Percentiles rank a stretch among this genome's conserved stretches.
phyloP scores from a whole-genome alignment of 2,888 invertebrate genomes.

The Torymus auratus region DNA sequence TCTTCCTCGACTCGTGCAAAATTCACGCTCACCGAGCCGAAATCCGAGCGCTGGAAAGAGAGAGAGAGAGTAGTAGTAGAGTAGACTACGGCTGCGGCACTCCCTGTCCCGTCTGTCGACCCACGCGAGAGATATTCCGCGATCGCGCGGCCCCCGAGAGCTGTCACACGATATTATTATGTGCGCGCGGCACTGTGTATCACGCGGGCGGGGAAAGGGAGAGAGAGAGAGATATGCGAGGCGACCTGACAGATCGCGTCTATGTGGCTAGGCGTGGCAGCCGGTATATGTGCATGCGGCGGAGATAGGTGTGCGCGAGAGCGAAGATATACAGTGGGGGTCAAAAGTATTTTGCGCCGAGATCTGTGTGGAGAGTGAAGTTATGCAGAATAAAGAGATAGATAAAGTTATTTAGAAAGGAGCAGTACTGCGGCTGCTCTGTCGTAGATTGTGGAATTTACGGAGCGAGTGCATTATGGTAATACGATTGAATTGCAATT shows the following conservation, averaged over 20 bases:
- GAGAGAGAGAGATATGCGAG: conserved; percentile 52
- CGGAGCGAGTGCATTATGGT: no score
- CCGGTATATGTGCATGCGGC: background rate
- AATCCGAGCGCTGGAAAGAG: background rate
- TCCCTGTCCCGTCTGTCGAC: conserved; percentile 73
- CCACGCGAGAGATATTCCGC: conserved; percentile 65
- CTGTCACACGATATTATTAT: conserved; percentile 72
- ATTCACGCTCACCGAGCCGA: conserved; percentile 34
- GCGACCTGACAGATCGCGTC: conserved; percentile 73
- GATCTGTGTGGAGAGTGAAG: no score
- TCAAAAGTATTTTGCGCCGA: background rate
- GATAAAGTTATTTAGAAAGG: no score
- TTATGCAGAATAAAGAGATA: no score
- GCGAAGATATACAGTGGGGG: background rate
- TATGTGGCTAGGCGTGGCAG: conserved; percentile 68
- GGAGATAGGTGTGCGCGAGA: no score
- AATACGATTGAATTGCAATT: no score
- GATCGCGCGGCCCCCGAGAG: conserved; percentile 65
- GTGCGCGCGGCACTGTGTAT: conserved; percentile 70
- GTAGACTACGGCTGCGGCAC: conserved; percentile 63
- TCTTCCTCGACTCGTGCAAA: conserved; percentile 11
- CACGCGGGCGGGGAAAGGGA: conserved; percentile 51
- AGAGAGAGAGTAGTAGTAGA: no score
- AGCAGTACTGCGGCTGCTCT: no score
- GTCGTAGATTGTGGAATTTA: no score